A percentile compares a stretch with the other conserved stretches of the same genome.
phyloP scores from a whole-genome alignment of 2,888 invertebrate species.

The Linyphia triangularis region DNA sequence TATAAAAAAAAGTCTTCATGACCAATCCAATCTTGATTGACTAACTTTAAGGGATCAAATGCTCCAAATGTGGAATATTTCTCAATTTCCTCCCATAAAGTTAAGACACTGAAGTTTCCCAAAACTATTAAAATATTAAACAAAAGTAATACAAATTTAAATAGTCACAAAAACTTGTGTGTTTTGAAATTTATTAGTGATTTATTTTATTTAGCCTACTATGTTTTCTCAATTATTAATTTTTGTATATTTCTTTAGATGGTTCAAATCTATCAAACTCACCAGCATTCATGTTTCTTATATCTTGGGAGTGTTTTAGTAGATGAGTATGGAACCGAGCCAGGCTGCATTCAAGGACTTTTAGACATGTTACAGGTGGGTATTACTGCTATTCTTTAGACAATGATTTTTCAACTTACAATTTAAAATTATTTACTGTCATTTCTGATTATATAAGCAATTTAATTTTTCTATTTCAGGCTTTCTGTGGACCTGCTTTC shows the following conservation, averaged over 20 bases:
- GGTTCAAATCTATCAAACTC: constrained; percentile 83
- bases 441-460: neutral
- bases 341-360: constrained; percentile 88
- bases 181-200: neutral
- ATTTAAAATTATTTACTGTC: too few relatives aligned
- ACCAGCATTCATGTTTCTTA: constrained; percentile 93
- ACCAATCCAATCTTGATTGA: too few relatives aligned
- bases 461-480: constrained; percentile 77
- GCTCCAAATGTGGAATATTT: too few relatives aligned
- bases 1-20: too few relatives aligned
- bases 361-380: constrained; percentile 73
- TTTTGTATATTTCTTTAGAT: constrained; percentile 69
- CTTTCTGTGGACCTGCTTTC: constrained; percentile 81
- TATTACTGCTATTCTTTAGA: neutral
- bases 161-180: neutral
- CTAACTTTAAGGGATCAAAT: too few relatives aligned
- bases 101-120: too few relatives aligned
- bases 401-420: too few relatives aligned
- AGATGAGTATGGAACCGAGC: constrained; percentile 89
- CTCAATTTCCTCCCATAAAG: too few relatives aligned
- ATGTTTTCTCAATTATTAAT: constrained; percentile 22
- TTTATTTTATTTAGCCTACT: neutral
- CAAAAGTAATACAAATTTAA: too few relatives aligned
- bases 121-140: too few relatives aligned
- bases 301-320: constrained; percentile 93